phyloP scores from a whole-genome alignment of 1,140 invertebrate genomes.

The Lordiphosa mommai region DNA sequence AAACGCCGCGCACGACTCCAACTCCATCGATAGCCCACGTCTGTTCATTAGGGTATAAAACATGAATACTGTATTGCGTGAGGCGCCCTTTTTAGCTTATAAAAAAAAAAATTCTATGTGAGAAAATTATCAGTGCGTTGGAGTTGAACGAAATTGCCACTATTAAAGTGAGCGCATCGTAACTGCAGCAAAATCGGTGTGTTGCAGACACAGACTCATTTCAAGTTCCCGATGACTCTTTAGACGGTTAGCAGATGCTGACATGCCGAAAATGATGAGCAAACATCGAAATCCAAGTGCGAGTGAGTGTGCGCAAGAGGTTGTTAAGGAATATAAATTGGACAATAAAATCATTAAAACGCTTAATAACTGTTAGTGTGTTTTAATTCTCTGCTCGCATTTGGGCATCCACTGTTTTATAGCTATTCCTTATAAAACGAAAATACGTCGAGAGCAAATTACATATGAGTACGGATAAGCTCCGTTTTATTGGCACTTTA shows the following conservation, averaged over 20 bases:
- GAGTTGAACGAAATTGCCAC: constrained; percentile 74
- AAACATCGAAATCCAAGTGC: constrained; percentile 50
- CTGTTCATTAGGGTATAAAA: constrained; percentile 68
- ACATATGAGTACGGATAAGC: too few relatives aligned
- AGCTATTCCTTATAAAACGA: constrained; percentile 24
- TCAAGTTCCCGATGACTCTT: constrained; percentile 28
- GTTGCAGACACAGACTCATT: constrained; percentile 20
- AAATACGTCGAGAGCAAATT: not conserved
- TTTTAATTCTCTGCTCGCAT: constrained; percentile 45
- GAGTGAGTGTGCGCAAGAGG: constrained; percentile 42
- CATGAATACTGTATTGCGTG: constrained; percentile 74
- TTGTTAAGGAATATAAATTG: constrained; percentile 76
- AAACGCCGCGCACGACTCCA: constrained; percentile 5
- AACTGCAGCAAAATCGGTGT: constrained; percentile 29
- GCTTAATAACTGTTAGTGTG: constrained; percentile 57
- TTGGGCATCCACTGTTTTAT: constrained; percentile 43
- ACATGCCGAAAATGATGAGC: constrained; percentile 66
- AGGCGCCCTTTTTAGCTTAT: constrained; percentile 71
- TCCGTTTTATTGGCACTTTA: too few relatives aligned
- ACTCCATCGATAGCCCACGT: constrained; percentile 14
- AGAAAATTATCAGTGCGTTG: constrained; percentile 79
- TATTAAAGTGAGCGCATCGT: constrained; percentile 68
- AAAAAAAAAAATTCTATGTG: constrained; percentile 65
- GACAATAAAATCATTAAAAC: constrained; percentile 78
- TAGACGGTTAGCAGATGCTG: constrained; percentile 35